Conservation (phyloP, 1,140 invertebrate genomes). For the Manduca sexta region DNA sequence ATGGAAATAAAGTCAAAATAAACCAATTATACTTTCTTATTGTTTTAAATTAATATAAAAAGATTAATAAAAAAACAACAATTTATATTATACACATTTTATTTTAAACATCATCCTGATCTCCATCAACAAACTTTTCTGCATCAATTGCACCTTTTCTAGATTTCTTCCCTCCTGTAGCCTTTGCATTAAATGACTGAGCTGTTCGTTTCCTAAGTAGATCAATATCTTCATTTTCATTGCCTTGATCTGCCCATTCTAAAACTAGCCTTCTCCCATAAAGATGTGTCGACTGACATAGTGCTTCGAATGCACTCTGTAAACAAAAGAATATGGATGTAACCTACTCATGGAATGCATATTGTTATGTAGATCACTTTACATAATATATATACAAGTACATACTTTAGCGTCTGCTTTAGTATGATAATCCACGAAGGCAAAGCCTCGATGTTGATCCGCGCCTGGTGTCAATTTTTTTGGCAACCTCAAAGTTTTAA, state of each 20-base stretch:
- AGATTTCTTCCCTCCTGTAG: conserved; percentile 67
- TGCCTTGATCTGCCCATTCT: conserved; percentile 94
- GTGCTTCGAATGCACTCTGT: conserved; percentile 91
- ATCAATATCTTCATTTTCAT: conserved; percentile 85
- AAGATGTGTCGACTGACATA: conserved; percentile 97
- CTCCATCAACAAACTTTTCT: conserved; percentile 64
- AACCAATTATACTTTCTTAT: background rate
- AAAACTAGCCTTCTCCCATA: conserved; percentile 95
- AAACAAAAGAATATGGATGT: conserved; percentile 31
- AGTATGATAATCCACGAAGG: conserved; percentile 94
- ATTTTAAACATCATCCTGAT: conserved; percentile 17
- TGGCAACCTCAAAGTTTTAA: conserved; percentile 93
- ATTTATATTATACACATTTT: background rate
- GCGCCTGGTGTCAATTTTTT: conserved; percentile 86
- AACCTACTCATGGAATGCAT: background rate
- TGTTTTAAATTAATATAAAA: too few species aligned
- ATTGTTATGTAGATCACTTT: background rate
- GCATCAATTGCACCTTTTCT: conserved; percentile 73
- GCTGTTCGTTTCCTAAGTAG: conserved; percentile 90
- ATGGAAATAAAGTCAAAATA: conserved; percentile 34
- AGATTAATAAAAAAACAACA: background rate
- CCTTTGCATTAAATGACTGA: conserved; percentile 76
- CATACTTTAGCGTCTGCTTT: conserved; percentile 93
- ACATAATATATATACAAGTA: conserved; percentile 58
- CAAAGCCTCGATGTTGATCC: conserved; percentile 94